Evolutionary conservation across 2,797 vertebrate species (phyloP), one percentile per base, ranked within the genome.

Genomic region (Neosalanx taihuensis): DNA sequence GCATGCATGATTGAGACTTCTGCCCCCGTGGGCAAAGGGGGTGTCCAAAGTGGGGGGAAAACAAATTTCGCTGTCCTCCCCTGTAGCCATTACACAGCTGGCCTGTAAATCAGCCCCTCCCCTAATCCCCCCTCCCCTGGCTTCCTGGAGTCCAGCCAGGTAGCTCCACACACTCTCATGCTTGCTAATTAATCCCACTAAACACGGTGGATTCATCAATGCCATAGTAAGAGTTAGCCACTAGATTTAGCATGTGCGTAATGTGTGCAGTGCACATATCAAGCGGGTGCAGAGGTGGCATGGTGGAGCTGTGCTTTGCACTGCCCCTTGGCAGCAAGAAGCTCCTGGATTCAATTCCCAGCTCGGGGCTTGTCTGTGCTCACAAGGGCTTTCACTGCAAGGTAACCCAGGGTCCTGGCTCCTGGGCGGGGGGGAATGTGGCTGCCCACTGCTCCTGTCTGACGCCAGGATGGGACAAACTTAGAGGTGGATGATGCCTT

Each of bases 21-120:
- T 83, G 79, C 82, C 76, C 37, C 12, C 61, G 72, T 23, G 17
- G 66, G 79, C 59, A 72, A 72, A 75, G 56, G 69, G 83, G 79
- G 76, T 80, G 83, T 82, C 83, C 62, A 68, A 76, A 76, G 77
- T 15, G 75, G 80, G 79, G 79, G 68, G 74, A 84, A 84, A 88
- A 89, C 87, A 88, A 85, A 85, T 80, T 76, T 31, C 20, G 76
- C 81, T 70, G 73, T 57, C 76, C 72, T 78, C 60, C 77, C 83
- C 72, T 37, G 61, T 77, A 81, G 83, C 82, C 65, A 84, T 84
- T 81, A 84, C 81, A 71, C 79, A 10, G 71, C 67, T 35, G 71
- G 79, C 62, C 72, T 80, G 84, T 92, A 91, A 90, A 91, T 89
- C 87, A 90, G 86, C 71, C 13, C 68, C 84, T 84, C 90, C 89